Evolutionary conservation across 2,113 vertebrate genomes (phyloP).

Genomic region (Melanotaenia duboulayi): DNA sequence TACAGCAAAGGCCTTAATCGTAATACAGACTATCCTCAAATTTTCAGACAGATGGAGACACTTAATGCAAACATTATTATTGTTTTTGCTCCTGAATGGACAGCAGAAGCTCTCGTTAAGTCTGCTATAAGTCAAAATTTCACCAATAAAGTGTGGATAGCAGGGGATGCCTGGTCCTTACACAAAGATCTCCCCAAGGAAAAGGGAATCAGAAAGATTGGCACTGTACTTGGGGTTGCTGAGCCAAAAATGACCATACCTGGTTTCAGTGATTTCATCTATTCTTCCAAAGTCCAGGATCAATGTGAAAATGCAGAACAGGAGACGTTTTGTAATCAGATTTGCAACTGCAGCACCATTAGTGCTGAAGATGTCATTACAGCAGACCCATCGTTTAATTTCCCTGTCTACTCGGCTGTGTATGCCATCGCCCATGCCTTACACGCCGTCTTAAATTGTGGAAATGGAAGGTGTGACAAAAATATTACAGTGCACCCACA

Average conservation of each 20-base stretch:
- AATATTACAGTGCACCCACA: constrained; percentile 78
- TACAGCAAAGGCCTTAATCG: constrained; percentile 65
- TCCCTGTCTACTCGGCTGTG: constrained; percentile 79
- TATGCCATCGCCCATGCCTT: constrained; percentile 84
- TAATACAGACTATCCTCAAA: constrained; percentile 17
- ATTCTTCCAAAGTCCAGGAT: constrained; percentile 13
- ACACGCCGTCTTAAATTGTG: constrained; percentile 83
- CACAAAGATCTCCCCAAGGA: constrained; percentile 59
- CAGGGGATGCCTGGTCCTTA: constrained; percentile 82
- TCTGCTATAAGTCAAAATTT: constrained; percentile 78
- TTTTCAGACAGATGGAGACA: constrained; percentile 66
- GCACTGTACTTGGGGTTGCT: constrained; percentile 82
- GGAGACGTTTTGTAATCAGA: constrained; percentile 72
- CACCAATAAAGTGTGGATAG: constrained; percentile 85
- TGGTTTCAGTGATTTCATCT: constrained; percentile 74
- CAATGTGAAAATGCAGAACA: background rate
- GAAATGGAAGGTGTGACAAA: constrained; percentile 67
- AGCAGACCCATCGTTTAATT: constrained; percentile 59
- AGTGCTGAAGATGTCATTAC: constrained; percentile 1
- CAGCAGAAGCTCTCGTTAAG: constrained; percentile 67
- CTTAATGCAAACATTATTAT: constrained; percentile 73
- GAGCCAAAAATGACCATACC: constrained; percentile 60
- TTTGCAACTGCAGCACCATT: constrained; percentile 65
- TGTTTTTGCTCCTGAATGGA: constrained; percentile 43
- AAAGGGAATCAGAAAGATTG: constrained; percentile 76